phyloP scores from a whole-genome alignment of 2,888 invertebrate species.

The Microdon myrmicae region DNA sequence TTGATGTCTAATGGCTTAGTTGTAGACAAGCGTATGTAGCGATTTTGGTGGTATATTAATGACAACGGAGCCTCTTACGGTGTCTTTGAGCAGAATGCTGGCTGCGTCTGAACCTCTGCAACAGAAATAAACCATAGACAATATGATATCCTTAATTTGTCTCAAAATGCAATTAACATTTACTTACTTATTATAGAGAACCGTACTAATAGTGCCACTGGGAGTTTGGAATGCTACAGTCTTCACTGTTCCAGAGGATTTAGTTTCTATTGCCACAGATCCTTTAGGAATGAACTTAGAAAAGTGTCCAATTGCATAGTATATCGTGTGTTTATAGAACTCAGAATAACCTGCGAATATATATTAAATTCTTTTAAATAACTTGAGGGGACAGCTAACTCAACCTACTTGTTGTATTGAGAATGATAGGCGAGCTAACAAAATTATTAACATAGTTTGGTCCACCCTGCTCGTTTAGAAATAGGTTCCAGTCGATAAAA shows the following conservation, averaged over 20 bases:
- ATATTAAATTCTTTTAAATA: too few relatives aligned
- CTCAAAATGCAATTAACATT: too few relatives aligned
- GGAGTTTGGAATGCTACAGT: slow-evolving; percentile 70
- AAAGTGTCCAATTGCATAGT: slow-evolving; percentile 85
- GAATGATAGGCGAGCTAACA: slow-evolving; percentile 78
- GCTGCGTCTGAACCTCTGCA: too few relatives aligned
- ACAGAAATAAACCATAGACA: too few relatives aligned
- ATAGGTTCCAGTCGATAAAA: slow-evolving; percentile 91
- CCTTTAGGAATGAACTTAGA: slow-evolving; percentile 76
- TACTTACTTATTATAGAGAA: slow-evolving; percentile 72
- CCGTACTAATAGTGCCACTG: slow-evolving; percentile 67
- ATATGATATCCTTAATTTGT: too few relatives aligned
- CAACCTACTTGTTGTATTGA: slow-evolving; percentile 41
- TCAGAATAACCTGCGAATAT: slow-evolving; percentile 68
- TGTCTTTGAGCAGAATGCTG: too few relatives aligned
- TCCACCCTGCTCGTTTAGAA: slow-evolving; percentile 77
- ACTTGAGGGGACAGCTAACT: too few relatives aligned
- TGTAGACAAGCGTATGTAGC: too few relatives aligned
- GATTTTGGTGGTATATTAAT: too few relatives aligned
- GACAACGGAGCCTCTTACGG: too few relatives aligned
- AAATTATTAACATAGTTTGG: slow-evolving; percentile 71
- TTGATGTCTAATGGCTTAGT: too few relatives aligned
- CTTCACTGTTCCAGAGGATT: slow-evolving; percentile 59
- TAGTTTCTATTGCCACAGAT: slow-evolving; percentile 67
- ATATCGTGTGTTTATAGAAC: slow-evolving; percentile 92